Evolutionary conservation across 2,797 vertebrate genomes (phyloP).

Genomic region (Vespertilio murinus): DNA sequence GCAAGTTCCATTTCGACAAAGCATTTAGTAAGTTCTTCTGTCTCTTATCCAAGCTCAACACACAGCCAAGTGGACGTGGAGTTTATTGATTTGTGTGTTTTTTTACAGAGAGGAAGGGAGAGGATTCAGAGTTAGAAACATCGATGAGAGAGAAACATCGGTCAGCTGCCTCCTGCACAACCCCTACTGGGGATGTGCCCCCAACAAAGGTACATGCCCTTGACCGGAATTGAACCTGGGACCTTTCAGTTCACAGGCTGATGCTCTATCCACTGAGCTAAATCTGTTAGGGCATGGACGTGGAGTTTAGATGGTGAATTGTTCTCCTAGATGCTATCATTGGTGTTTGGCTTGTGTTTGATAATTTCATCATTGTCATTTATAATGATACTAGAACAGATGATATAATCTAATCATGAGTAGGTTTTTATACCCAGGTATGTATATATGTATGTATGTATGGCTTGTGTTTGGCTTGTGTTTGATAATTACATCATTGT

Average conservation of each 20-base stretch:
- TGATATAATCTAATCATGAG: background rate
- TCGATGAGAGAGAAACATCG: no score
- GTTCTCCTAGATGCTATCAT: background rate
- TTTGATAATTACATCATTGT: background rate
- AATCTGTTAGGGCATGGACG: background rate
- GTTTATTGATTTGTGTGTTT: background rate
- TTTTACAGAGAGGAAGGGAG: no score
- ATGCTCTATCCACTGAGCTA: no score
- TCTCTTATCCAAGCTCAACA: background rate
- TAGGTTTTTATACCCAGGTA: slow-evolving; percentile 14
- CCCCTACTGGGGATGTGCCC: no score
- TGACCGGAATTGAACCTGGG: no score
- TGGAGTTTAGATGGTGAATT: background rate
- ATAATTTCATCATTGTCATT: background rate
- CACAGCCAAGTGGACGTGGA: background rate
- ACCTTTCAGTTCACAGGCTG: no score
- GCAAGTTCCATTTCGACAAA: background rate
- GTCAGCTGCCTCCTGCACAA: no score
- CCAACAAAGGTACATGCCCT: no score
- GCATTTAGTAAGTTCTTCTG: background rate
- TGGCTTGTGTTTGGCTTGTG: background rate
- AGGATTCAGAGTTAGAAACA: no score
- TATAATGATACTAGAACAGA: background rate
- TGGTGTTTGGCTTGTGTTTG: background rate
- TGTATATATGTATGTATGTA: no score